These are phyloP conservation scores for Oryzias melastigma DNA, from an alignment of 2,113 vertebrate species.

Conservation along the genomic window DNA sequence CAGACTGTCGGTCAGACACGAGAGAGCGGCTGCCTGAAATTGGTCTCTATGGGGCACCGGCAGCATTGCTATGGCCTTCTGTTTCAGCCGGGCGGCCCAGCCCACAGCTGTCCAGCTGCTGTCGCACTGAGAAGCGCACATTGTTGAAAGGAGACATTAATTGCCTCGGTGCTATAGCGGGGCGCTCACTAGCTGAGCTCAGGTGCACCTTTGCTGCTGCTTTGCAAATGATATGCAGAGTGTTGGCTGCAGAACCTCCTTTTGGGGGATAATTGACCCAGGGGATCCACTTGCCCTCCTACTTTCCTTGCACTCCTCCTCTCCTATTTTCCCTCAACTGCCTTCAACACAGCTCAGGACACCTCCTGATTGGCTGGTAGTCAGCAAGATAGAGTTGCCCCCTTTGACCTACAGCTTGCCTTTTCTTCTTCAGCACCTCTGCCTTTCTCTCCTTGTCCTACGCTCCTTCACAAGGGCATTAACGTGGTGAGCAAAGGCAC, in stretches of 20 bases:
- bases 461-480: constrained; percentile 65
- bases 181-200: constrained; percentile 61
- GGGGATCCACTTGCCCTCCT: constrained; percentile 64
- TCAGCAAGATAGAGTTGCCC: constrained; percentile 70
- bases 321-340: constrained; percentile 28
- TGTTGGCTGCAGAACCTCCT: constrained; percentile 71
- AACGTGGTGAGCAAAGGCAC: constrained; percentile 28
- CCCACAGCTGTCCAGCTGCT: constrained; percentile 66
- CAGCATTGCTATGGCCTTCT: constrained; percentile 44
- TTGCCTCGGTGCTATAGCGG: constrained; percentile 69
- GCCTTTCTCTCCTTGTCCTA: constrained; percentile 29
- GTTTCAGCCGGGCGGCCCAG: constrained; percentile 44
- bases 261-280: constrained; percentile 77
- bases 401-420: constrained; percentile 65
- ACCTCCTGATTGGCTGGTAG: constrained; percentile 70
- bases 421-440: constrained; percentile 21
- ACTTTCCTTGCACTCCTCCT: constrained; percentile 46
- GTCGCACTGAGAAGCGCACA: constrained; percentile 71
- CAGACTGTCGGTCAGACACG: constrained; percentile 33
- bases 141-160: constrained; percentile 77
- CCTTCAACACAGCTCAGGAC: constrained; percentile 66
- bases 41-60: constrained; percentile 67
- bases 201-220: constrained; percentile 69
- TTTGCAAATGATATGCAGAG: constrained; percentile 79
- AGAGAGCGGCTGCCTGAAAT: constrained; percentile 62